Percentiles rank a stretch among this genome's conserved stretches.
phyloP scores from a whole-genome alignment of 2,797 vertebrate genomes.

The Fistularia commersonii region DNA sequence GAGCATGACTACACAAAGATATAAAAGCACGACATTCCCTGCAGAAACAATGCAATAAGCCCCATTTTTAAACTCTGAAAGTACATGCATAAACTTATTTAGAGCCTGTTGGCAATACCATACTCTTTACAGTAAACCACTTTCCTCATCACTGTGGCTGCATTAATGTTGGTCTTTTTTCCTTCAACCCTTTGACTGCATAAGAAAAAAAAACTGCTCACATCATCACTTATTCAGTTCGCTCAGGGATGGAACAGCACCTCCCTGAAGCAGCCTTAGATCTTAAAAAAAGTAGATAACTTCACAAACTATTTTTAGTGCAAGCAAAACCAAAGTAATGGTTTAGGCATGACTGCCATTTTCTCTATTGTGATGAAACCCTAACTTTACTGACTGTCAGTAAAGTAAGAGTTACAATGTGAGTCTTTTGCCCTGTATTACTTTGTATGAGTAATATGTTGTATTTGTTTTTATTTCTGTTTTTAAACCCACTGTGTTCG shows the following conservation, averaged over 20 bases:
- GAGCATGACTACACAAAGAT: constrained; percentile 12
- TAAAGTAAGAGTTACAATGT: no score
- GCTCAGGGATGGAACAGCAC: constrained; percentile 36
- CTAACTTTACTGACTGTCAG: no score
- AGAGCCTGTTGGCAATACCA: no score
- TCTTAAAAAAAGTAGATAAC: constrained; percentile 28
- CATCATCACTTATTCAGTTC: constrained; percentile 59
- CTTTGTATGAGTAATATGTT: background rate
- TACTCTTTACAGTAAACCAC: no score
- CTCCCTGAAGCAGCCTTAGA: constrained; percentile 28
- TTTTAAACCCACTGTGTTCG: constrained; percentile 37
- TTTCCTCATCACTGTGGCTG: background rate
- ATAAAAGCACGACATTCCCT: constrained; percentile 2
- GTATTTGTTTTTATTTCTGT: constrained; percentile 37
- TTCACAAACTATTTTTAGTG: constrained; percentile 40
- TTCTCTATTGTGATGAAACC: no score
- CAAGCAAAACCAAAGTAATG: background rate
- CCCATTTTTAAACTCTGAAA: no score
- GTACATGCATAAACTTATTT: no score
- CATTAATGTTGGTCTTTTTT: constrained; percentile 7
- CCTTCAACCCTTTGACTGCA: constrained; percentile 6
- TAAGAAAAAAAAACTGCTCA: constrained; percentile 32
- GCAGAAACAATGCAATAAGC: no score
- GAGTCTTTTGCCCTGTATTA: constrained; percentile 7
- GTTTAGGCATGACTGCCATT: background rate